Base-by-base conservation (phyloP, 2,888 invertebrate genomes). In the Tenthredo mesomela region DNA sequence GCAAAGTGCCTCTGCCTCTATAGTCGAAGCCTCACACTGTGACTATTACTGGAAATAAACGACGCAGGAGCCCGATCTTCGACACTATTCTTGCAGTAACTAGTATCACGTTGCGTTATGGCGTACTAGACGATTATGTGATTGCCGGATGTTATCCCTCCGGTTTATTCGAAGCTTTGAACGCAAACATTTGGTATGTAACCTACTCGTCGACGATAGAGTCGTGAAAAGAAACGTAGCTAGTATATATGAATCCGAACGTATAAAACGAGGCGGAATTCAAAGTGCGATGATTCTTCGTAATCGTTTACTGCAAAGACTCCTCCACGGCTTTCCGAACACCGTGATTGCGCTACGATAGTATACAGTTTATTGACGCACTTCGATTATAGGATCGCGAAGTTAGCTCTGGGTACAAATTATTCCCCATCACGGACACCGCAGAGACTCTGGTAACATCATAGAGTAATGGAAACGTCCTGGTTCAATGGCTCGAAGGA, bases 341-440 rank as follows among this genome's bases (percentile, higher is more conserved):
- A 33, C 21, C 21, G 33, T 15, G 37, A 58, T 80, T 80, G 61
- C 80, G 61, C 61, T 40, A 25, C 61, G 61, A 80, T 80, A 80
- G 37, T 15, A 40, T 29, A 2, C 37, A 61, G 61, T 65, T 80
- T 80, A 80, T 80, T 43, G 61, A 80, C 80, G 80, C 25, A 80
- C 37, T 80, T 80, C 61, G 80, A 65, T 80, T 65, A 65, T 43
- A 80, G 80, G 61, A 80, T 65, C n/a, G 40, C 80, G 21, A 15
- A 61, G 65, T 61, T 80, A 65, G 40, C 21, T 43, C 25, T 21
- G 61, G 40, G 10, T 80, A 40, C 18, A 77, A 77, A 54, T 54
- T 77, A 77, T 77, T 77, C 47, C 29, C 15, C 77, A 75, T 75
- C 75, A 50, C 29, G 29, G 29, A 40, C n/a, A 47, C 50, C 50